These are phyloP conservation scores for Odontomyia ornata DNA, from an alignment of 2,888 invertebrate genomes.

Conservation along the genomic window DNA sequence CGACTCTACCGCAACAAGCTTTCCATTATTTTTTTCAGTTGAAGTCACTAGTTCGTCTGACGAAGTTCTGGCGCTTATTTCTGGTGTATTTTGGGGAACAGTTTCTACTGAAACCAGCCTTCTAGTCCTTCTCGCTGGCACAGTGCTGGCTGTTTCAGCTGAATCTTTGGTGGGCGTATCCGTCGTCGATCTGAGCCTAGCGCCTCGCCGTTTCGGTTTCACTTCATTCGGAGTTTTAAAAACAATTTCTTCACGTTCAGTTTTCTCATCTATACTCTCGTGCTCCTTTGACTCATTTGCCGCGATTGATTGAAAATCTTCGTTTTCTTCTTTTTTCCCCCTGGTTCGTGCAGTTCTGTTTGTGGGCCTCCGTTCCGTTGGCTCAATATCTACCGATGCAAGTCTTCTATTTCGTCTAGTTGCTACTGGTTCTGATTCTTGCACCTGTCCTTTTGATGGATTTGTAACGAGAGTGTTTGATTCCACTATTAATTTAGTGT, in stretches of 20 bases:
- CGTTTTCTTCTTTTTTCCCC: neutral
- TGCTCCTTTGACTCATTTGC: neutral
- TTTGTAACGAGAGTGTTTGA: neutral
- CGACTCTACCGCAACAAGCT: neutral
- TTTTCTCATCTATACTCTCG: too few relatives aligned
- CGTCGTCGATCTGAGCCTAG: neutral
- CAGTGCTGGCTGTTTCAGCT: neutral
- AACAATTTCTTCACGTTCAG: neutral
- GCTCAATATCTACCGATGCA: too few relatives aligned
- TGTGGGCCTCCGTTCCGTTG: neutral
- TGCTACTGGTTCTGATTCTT: too few relatives aligned
- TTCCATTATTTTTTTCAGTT: neutral
- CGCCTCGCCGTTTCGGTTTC: neutral
- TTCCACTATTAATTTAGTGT: neutral
- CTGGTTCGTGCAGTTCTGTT: neutral
- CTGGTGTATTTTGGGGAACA: neutral
- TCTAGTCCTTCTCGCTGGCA: neutral
- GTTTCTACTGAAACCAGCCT: neutral
- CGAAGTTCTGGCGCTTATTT: neutral
- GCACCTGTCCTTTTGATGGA: too few relatives aligned
- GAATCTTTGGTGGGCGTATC: neutral
- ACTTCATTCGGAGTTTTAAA: conserved; percentile 17
- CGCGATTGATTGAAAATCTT: too few relatives aligned
- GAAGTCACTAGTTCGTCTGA: too few relatives aligned
- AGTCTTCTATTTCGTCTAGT: too few relatives aligned